Conservation (phyloP, 2,888 invertebrate genomes). For the Callyntrura guangdongensis region DNA sequence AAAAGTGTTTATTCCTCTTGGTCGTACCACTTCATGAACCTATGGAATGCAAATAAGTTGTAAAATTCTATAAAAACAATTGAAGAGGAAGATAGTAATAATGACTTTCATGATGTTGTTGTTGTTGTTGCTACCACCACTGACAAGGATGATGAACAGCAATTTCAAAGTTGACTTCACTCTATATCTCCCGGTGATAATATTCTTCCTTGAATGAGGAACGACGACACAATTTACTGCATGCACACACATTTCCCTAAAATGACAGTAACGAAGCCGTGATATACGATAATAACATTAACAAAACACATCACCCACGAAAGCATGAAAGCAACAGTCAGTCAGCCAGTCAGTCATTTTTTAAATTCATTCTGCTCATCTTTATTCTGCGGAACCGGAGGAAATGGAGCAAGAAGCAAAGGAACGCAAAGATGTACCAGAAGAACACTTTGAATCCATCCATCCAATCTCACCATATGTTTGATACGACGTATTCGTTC, state of each 20-base stretch:
- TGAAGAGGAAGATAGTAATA: constrained; percentile 19
- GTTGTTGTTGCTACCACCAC: too few relatives aligned
- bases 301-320: background rate
- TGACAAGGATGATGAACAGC: background rate
- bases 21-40: constrained; percentile 19
- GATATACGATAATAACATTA: background rate
- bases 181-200: background rate
- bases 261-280: background rate
- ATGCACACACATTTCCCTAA: background rate
- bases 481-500: constrained; percentile 23
- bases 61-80: background rate
- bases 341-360: background rate
- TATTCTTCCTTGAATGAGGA: background rate
- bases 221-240: background rate
- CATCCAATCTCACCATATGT: constrained; percentile 40
- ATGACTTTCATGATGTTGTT: background rate
- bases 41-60: constrained; percentile 52
- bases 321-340: background rate
- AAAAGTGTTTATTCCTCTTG: background rate
- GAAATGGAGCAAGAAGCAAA: constrained; percentile 22
- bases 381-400: constrained; percentile 19
- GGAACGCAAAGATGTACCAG: background rate
- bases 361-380: background rate
- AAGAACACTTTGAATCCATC: background rate
- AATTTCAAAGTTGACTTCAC: constrained; percentile 27